Percentiles rank a stretch among this genome's conserved stretches.
Evolutionary conservation across 2,113 vertebrate species (phyloP).

Genomic region (Rhabdomys dilectus): DNA sequence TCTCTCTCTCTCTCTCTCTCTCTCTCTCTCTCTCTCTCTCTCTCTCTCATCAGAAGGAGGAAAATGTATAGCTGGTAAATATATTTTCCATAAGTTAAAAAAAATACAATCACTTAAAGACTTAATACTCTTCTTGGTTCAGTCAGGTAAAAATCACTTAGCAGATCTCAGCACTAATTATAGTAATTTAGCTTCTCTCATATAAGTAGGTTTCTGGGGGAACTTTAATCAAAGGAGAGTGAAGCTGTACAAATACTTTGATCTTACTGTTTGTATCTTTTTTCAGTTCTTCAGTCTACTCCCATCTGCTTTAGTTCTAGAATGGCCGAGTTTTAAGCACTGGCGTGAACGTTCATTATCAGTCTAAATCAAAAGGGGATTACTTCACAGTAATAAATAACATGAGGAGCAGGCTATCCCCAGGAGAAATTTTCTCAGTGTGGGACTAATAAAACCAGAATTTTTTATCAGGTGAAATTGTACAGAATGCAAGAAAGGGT

Average conservation of each 20-base stretch:
- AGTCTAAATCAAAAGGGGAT: conserved; percentile 64
- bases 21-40: background rate
- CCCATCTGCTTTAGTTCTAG: conserved; percentile 70
- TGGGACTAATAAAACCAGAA: conserved; percentile 63
- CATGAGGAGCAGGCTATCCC: conserved; percentile 5
- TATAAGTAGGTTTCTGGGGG: conserved; percentile 64
- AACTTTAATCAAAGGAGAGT: conserved; percentile 74
- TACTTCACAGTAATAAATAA: conserved; percentile 59
- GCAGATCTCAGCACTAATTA: conserved; percentile 71
- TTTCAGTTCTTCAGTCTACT: conserved; percentile 59
- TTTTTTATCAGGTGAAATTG: conserved; percentile 15
- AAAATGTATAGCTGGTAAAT: conserved; percentile 42
- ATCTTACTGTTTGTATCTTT: conserved; percentile 71
- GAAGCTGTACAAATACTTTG: conserved; percentile 67
- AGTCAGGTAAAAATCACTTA: conserved; percentile 62
- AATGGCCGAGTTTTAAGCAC: conserved; percentile 47
- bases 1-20: too few relatives aligned
- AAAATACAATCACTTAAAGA: conserved; percentile 62
- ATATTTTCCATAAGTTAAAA: conserved; percentile 44
- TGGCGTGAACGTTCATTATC: conserved; percentile 41
- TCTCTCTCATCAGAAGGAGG: background rate
- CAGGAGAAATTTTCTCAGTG: conserved; percentile 47
- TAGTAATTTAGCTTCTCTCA: conserved; percentile 70
- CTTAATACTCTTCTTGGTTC: conserved; percentile 60
- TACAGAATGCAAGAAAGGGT: background rate